Conservation (phyloP, 1,140 invertebrate species). For the Heliconius hewitsoni region DNA sequence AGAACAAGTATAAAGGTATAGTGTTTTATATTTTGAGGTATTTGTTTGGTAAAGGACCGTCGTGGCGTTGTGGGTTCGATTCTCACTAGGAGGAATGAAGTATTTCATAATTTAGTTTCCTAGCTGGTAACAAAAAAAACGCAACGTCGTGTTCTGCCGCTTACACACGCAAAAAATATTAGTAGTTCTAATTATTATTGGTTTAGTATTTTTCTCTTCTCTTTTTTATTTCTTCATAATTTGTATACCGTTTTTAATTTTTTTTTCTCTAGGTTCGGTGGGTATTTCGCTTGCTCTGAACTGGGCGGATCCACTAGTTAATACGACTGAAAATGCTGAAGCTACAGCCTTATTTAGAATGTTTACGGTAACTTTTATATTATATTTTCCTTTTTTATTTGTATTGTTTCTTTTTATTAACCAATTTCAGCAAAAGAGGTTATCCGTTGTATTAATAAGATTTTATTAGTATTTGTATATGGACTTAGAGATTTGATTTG, state of each 20-base stretch:
- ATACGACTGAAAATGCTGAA: constrained; percentile 31
- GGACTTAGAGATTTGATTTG: no score
- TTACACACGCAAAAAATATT: neutral
- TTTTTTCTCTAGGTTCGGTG: constrained; percentile 25
- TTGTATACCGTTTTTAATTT: neutral
- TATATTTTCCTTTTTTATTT: neutral
- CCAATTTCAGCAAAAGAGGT: no score
- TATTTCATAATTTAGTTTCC: no score
- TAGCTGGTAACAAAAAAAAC: no score
- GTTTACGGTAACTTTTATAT: constrained; percentile 22
- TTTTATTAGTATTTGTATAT: no score
- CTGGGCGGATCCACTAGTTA: constrained; percentile 30
- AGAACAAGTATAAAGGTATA: constrained; percentile 33
- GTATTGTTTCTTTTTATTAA: no score
- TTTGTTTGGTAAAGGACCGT: neutral
- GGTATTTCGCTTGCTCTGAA: constrained; percentile 28
- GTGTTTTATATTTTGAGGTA: neutral
- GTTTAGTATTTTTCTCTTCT: neutral
- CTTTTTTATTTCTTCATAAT: no score
- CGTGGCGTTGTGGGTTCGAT: no score
- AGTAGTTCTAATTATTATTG: no score
- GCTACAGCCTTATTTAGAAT: constrained; percentile 31
- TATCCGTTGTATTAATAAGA: no score
- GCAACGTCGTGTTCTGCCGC: no score
- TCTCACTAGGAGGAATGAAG: no score